phyloP scores from a whole-genome alignment of 2,113 vertebrate species.

The Colius striatus region DNA sequence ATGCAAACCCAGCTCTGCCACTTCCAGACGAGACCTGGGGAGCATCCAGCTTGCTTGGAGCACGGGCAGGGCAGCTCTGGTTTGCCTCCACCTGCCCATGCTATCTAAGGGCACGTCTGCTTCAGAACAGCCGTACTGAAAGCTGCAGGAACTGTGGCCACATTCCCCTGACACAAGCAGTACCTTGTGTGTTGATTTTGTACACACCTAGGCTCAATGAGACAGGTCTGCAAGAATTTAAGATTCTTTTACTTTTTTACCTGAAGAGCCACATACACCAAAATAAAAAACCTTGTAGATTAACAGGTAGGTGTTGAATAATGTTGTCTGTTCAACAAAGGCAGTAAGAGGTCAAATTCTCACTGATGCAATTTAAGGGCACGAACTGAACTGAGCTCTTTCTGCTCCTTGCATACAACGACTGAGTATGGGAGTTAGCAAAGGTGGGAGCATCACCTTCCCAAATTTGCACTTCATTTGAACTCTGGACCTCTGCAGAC shows the following conservation, averaged over 20 bases:
- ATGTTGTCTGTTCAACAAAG: not conserved
- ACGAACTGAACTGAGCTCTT: not conserved
- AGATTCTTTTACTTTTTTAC: not conserved
- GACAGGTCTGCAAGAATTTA: not conserved
- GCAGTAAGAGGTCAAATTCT: not conserved
- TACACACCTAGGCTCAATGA: not conserved
- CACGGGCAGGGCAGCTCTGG: not conserved
- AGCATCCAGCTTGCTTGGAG: not conserved
- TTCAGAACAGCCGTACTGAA: not conserved
- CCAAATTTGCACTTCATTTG: not conserved
- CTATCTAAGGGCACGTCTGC: not conserved
- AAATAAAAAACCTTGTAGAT: not conserved
- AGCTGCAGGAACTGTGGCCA: not conserved
- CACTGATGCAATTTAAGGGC: not conserved
- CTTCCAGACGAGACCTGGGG: not conserved
- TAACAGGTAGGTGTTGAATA: not conserved
- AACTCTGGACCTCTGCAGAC: not conserved
- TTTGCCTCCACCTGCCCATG: not conserved
- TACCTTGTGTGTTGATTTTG: not conserved
- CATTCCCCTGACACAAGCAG: not conserved
- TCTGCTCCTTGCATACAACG: not conserved
- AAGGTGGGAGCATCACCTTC: not conserved
- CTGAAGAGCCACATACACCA: not conserved
- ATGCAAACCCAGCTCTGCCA: not conserved
- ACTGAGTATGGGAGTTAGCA: not conserved